phyloP scores from a whole-genome alignment of 2,113 vertebrate species.

The Hippoglossus stenolepis region DNA sequence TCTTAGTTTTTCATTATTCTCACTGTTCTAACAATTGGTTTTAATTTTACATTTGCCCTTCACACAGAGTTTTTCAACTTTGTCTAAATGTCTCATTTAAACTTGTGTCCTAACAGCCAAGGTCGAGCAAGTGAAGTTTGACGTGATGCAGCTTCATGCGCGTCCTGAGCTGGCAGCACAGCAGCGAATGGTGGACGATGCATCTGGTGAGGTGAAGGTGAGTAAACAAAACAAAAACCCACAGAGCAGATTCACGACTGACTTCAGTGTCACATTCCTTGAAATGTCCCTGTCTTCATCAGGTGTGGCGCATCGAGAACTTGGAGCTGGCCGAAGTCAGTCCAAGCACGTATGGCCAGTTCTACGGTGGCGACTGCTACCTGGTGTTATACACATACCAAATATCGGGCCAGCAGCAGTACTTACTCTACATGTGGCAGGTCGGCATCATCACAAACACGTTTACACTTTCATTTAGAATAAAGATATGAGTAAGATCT shows the following conservation, averaged over 20 bases:
- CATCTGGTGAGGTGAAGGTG: constrained; percentile 87
- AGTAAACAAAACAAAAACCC: background rate
- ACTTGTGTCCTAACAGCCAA: constrained; percentile 80
- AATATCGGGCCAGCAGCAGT: constrained; percentile 80
- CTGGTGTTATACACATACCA: constrained; percentile 89
- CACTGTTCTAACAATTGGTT: too few species aligned
- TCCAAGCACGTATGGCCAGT: constrained; percentile 86
- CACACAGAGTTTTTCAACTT: too few species aligned
- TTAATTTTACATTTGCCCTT: too few species aligned
- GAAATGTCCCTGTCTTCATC: background rate
- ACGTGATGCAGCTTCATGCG: constrained; percentile 88
- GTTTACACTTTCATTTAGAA: background rate
- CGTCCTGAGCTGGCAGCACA: constrained; percentile 89
- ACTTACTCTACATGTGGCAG: constrained; percentile 94
- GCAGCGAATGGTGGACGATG: constrained; percentile 92
- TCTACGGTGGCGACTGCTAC: constrained; percentile 93
- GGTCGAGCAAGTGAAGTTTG: constrained; percentile 90
- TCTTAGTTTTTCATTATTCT: too few species aligned
- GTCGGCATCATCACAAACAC: constrained; percentile 65
- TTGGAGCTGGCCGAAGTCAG: constrained; percentile 85
- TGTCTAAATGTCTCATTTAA: background rate
- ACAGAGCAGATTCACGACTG: background rate
- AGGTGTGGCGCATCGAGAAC: constrained; percentile 93
- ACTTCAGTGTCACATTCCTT: background rate
- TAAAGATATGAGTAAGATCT: background rate